phyloP scores from a whole-genome alignment of 2,113 vertebrate genomes.

The Bufo bufo region DNA sequence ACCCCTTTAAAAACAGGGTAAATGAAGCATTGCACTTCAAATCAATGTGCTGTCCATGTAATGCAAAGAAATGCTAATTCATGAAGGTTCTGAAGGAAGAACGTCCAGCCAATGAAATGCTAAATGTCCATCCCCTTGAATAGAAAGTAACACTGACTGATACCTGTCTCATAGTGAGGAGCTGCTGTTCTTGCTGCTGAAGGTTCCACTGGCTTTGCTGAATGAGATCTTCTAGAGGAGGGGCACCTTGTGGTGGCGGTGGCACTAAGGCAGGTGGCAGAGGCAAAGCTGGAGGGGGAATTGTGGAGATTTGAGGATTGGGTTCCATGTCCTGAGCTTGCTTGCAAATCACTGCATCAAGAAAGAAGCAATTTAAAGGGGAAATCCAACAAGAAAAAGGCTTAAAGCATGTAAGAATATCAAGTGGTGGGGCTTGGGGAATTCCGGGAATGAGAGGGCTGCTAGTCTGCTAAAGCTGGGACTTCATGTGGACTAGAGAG shows the following conservation, averaged over 20 bases:
- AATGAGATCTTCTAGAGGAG: constrained; percentile 87
- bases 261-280: constrained; percentile 75
- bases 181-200: constrained; percentile 96
- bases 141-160: background rate
- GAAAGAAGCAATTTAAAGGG: background rate
- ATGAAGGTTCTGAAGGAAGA: no score
- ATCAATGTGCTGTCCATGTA: no score
- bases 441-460: no score
- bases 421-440: background rate
- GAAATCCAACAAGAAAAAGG: background rate
- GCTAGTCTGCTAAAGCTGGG: no score
- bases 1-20: no score
- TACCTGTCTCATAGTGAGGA: constrained; percentile 93
- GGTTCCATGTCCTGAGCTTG: constrained; percentile 83
- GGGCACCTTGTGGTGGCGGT: constrained; percentile 67
- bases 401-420: background rate
- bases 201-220: constrained; percentile 98
- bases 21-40: no score
- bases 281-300: constrained; percentile 70
- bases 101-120: no score
- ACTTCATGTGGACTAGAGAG: no score
- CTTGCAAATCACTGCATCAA: constrained; percentile 71
- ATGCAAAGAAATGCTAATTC: no score
- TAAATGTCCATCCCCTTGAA: no score
- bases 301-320: constrained; percentile 60